Evolutionary conservation across 1,140 invertebrate species (phyloP).

Genomic region (Papilio aristodemus): DNA sequence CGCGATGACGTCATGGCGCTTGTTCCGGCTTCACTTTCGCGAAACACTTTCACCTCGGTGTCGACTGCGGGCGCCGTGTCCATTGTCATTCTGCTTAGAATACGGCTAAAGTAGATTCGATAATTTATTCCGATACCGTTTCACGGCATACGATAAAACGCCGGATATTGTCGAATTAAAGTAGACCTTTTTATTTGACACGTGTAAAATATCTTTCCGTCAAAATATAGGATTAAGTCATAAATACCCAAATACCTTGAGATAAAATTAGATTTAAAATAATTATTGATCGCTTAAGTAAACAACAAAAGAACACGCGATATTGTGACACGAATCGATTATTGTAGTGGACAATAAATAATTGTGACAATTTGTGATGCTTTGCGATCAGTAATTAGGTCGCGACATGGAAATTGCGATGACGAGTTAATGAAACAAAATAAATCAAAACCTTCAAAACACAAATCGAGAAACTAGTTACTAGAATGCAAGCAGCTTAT

Average conservation of each 20-base stretch:
- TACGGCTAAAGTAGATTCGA: conserved; percentile 44
- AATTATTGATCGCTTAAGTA: conserved; percentile 16
- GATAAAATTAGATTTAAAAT: conserved; percentile 17
- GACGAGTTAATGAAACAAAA: neutral
- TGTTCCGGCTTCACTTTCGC: conserved; percentile 78
- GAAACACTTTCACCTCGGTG: conserved; percentile 71
- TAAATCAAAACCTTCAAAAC: neutral
- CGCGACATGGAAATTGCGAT: neutral
- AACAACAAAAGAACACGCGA: conserved; percentile 32
- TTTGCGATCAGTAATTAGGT: neutral
- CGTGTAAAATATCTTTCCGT: neutral
- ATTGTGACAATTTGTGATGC: conserved; percentile 20
- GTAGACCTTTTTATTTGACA: neutral
- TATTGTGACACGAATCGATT: conserved; percentile 19
- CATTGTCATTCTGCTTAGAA: conserved; percentile 53
- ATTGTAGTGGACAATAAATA: neutral
- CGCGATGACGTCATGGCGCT: conserved; percentile 66
- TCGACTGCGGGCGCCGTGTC: conserved; percentile 42
- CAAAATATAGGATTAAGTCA: too few relatives aligned
- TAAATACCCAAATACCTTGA: too few relatives aligned
- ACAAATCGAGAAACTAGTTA: neutral
- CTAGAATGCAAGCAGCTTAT: neutral
- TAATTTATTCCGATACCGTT: conserved; percentile 40
- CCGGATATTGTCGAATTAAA: conserved; percentile 5
- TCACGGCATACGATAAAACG: neutral